Evolutionary conservation across 2,797 vertebrate genomes (phyloP), one percentile per base, ranked within the genome.

Genomic region (Rhinogobio ventralis): DNA sequence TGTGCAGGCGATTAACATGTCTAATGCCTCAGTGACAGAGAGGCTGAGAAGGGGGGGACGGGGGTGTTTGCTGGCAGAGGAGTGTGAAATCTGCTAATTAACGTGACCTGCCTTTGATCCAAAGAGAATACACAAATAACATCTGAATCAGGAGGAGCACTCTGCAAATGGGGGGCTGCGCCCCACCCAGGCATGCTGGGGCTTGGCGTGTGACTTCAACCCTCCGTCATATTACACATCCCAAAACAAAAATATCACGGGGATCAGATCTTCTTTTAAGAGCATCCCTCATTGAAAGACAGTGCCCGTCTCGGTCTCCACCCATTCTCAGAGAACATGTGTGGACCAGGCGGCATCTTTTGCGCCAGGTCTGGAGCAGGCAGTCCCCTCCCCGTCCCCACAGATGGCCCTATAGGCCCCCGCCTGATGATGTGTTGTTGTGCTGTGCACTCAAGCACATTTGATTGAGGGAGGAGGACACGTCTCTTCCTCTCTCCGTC

Each of bases 71-170:
- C 83, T 91, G 88, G 92, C 90, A 93, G 88, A 93, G 69, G 84
- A 92, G 92, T 93, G 92, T 93, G 90, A 94, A 94, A 94, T 94
- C 89, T 72, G 84, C 91, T 94, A 94, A 94, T 95, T 94, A 95
- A 93, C 90, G 91, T 94, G 93, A 94, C 93, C 93, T 94, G 93
- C 92, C 92, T 94, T 92, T 93, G 92, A 94, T 94, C 93, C 87
- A 39, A 84, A 87, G 92, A 93, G 92, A 93, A 93, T 90, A 92
- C 89, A 91, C 92, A 93, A 91, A 92, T 92, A 92, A 93, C 92
- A 93, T 93, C 92, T 94, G 93, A 94, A 92, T 91, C 90, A 89
- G 88, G 88, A 86, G 85, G 87, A 90, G 90, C 87, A 68, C 67
- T 85, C 90, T 89, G 90, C 85, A 84, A 89, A 89, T 84, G 60